A percentile compares a stretch with the other conserved stretches of the same genome.
Conservation (phyloP, 2,797 vertebrate species). For the Enteromius treurensis region DNA sequence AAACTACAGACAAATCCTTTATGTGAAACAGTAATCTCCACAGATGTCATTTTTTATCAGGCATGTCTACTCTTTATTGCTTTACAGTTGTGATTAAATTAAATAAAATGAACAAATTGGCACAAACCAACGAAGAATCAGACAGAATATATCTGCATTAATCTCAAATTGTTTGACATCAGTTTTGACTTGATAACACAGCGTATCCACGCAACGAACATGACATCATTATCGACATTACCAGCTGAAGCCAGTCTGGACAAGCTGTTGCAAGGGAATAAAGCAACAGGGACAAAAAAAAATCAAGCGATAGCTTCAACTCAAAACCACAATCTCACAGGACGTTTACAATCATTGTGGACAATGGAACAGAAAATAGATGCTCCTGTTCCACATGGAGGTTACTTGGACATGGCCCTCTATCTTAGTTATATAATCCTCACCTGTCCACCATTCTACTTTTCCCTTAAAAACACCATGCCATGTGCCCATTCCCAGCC, state of each 20-base stretch:
- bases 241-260: neutral
- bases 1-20: neutral
- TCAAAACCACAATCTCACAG: constrained; percentile 5
- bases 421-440: constrained; percentile 31
- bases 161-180: neutral
- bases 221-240: neutral
- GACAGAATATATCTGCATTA: neutral
- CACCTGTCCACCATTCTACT: neutral
- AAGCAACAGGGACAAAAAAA: neutral
- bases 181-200: neutral
- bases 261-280: neutral
- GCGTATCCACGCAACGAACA: neutral
- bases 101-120: neutral
- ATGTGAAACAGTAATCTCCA: neutral
- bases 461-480: neutral
- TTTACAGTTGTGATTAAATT: neutral
- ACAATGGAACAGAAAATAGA: constrained; percentile 10
- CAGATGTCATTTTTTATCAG: constrained; percentile 8
- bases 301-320: neutral
- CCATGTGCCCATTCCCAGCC: neutral
- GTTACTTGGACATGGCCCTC: constrained; percentile 3
- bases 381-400: neutral
- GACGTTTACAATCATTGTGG: neutral
- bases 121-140: neutral
- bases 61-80: neutral